Percentiles rank a stretch among this genome's conserved stretches.
phyloP scores from a whole-genome alignment of 1,140 invertebrate genomes.

The Dinoponera quadriceps region DNA sequence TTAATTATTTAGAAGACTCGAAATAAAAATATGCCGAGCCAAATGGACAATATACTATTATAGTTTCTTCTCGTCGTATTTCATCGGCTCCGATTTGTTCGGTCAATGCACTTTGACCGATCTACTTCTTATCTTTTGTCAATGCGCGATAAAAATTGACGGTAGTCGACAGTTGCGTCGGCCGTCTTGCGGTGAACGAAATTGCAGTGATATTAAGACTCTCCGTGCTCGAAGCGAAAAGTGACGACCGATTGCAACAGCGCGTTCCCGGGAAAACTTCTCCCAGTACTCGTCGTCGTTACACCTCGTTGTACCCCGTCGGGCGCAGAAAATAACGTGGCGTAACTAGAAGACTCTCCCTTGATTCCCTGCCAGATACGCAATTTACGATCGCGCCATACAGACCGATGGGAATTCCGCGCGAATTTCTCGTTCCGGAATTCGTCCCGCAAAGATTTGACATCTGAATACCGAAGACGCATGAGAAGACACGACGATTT shows the following conservation, averaged over 20 bases:
- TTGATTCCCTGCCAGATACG: conserved; percentile 73
- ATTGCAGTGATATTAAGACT: conserved; percentile 54
- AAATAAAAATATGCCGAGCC: background rate
- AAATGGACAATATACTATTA: background rate
- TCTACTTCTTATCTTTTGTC: background rate
- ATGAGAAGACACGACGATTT: background rate
- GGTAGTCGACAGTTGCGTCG: background rate
- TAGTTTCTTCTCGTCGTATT: too few relatives aligned
- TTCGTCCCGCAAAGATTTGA: conserved; percentile 36
- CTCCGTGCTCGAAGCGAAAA: conserved; percentile 7
- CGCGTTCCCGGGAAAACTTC: conserved; percentile 48
- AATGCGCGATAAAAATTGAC: conserved; percentile 51
- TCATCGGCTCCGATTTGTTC: background rate
- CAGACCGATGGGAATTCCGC: conserved; percentile 53
- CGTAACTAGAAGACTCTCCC: conserved; percentile 61
- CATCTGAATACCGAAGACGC: conserved; percentile 52
- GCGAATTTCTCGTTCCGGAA: conserved; percentile 39
- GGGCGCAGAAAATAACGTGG: conserved; percentile 66
- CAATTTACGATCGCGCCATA: conserved; percentile 63
- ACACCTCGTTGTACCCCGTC: conserved; percentile 48
- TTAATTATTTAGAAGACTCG: background rate
- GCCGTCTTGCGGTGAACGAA: conserved; percentile 34
- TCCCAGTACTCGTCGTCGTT: conserved; percentile 38
- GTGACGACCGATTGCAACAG: conserved; percentile 39
- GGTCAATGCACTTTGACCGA: background rate